phyloP scores from a whole-genome alignment of 1,140 invertebrate species.

The Trinorchestia longiramus region DNA sequence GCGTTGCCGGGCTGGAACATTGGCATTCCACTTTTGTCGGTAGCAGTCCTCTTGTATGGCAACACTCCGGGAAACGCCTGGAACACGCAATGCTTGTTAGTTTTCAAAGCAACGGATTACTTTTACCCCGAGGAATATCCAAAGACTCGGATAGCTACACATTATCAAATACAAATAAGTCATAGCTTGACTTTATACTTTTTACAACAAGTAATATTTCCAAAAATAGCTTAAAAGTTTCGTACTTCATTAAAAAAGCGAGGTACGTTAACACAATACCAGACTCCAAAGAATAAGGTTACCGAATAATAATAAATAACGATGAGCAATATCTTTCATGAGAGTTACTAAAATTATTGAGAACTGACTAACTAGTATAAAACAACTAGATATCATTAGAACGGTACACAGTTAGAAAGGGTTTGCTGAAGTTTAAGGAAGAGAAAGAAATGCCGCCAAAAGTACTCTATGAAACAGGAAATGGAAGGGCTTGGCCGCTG shows the following conservation, averaged over 20 bases:
- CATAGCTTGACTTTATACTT: neutral
- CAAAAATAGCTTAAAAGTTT: neutral
- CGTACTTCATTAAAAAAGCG: neutral
- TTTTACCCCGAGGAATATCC: neutral
- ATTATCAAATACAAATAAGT: neutral
- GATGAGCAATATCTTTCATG: neutral
- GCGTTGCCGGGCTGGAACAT: constrained; percentile 85
- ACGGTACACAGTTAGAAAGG: neutral
- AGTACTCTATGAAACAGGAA: neutral
- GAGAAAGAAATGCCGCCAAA: neutral
- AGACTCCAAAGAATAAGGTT: neutral
- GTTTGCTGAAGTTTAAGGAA: neutral
- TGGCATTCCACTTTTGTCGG: constrained; percentile 93
- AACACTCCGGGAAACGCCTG: constrained; percentile 85
- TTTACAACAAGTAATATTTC: neutral
- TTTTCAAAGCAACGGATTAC: neutral
- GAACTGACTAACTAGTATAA: neutral
- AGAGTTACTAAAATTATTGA: neutral
- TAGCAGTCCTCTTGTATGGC: constrained; percentile 92
- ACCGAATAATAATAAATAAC: neutral
- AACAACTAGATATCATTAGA: neutral
- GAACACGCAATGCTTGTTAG: constrained; percentile 67
- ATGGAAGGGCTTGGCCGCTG: too few relatives aligned
- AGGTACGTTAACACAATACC: neutral
- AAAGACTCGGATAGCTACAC: neutral